Evolutionary conservation across 1,140 invertebrate genomes (phyloP).

Genomic region (Chrysopa pallens): DNA sequence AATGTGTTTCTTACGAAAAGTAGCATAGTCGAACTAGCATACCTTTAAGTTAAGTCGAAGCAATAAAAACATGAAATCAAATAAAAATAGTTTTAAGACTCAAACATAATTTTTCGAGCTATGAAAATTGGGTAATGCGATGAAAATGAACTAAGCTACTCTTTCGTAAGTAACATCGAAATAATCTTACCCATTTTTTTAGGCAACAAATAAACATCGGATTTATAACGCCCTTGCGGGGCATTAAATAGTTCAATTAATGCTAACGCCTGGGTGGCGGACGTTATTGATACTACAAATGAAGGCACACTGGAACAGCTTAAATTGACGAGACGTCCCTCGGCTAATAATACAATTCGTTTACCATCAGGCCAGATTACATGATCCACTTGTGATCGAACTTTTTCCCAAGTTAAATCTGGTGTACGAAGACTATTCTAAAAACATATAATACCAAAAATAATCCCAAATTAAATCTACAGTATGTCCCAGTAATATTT

Average conservation of each 20-base stretch:
- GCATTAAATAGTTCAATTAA: conserved; percentile 95
- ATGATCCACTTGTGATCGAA: conserved; percentile 92
- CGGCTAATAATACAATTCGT: conserved; percentile 79
- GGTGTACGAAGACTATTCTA: conserved; percentile 83
- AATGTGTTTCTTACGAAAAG: too few species aligned
- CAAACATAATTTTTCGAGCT: too few species aligned
- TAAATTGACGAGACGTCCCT: conserved; percentile 87
- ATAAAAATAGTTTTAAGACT: too few species aligned
- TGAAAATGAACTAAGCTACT: too few species aligned
- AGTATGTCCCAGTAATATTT: too few species aligned
- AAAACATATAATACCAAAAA: background rate
- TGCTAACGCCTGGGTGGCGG: conserved; percentile 85
- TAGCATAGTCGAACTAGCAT: too few species aligned
- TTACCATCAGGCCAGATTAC: conserved; percentile 92
- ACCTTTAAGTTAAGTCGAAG: too few species aligned
- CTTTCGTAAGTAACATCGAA: background rate
- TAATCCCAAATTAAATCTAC: too few species aligned
- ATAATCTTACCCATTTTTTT: conserved; percentile 83
- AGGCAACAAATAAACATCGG: conserved; percentile 90
- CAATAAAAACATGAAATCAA: too few species aligned
- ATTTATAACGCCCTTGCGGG: conserved; percentile 83
- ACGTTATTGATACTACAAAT: conserved; percentile 91
- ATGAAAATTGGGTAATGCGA: too few species aligned
- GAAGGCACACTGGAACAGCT: conserved; percentile 95
- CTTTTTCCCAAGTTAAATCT: conserved; percentile 93